Percentiles rank a stretch among this genome's conserved stretches.
phyloP scores from a whole-genome alignment of 2,888 invertebrate species.

The Amphimallon solstitiale region DNA sequence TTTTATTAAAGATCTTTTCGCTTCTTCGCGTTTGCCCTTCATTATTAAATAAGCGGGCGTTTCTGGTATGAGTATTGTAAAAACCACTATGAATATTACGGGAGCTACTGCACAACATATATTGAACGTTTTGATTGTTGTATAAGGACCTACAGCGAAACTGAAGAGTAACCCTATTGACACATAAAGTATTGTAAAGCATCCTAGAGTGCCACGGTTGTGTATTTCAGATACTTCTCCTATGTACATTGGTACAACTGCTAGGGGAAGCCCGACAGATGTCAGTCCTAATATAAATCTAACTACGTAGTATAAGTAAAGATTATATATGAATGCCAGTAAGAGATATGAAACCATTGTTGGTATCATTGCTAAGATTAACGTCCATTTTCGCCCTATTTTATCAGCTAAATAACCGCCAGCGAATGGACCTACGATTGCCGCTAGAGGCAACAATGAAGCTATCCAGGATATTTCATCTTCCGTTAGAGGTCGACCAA shows the following conservation, averaged over 20 bases:
- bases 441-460: constrained; percentile 74
- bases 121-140: constrained; percentile 23
- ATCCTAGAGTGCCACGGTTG: constrained; percentile 41
- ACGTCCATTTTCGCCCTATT: constrained; percentile 72
- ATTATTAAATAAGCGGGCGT: constrained; percentile 39
- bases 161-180: constrained; percentile 39
- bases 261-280: constrained; percentile 63
- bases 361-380: constrained; percentile 71
- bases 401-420: constrained; percentile 73
- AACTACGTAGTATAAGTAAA: constrained; percentile 37
- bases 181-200: constrained; percentile 36
- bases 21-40: background rate
- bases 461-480: constrained; percentile 79
- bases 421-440: constrained; percentile 72
- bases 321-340: constrained; percentile 27
- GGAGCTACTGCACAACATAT: constrained; percentile 31
- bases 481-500: constrained; percentile 62
- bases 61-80: constrained; percentile 40
- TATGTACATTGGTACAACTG: constrained; percentile 82
- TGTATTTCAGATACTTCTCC: constrained; percentile 71
- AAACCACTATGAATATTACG: constrained; percentile 26
- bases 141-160: constrained; percentile 41
- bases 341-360: constrained; percentile 65
- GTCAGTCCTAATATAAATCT: constrained; percentile 40
- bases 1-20: too few species aligned